Base-by-base conservation (phyloP, 1,140 invertebrate genomes). In the Camponotus floridanus region DNA sequence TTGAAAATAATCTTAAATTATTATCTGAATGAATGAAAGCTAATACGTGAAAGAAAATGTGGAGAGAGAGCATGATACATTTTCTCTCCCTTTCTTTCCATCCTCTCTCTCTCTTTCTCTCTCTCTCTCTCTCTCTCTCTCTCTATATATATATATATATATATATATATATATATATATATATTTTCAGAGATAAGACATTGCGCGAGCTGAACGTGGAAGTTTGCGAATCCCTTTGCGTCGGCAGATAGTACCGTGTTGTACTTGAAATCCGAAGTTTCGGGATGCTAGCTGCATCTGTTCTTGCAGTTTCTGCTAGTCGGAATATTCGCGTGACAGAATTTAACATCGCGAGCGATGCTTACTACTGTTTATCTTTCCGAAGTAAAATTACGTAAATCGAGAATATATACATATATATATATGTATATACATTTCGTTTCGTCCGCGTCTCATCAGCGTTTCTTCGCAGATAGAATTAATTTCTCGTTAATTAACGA, bases 211-310 rank as follows among this genome's bases (percentile, higher is more conserved):
- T 78, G n/a, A 78, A 78, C 36, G 73, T 39, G 39, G 59, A 85
- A 85, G 81, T 85, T 85, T 18, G 61, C 81, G 73, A 85, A 85
- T 85, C 81, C 81, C 62, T 76, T 85, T 85, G 81, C 81, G 73
- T 85, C 81, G 62, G 68, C 73, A 42, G 73, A 78, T 76, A 78
- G 42, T 76, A 85, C 59, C 45, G 15, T 85, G 81, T 67, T 78
- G 59, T 85, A 78, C 73, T 78, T 85, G 71, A 85, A 85, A 85
- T 78, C 73, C 81, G 42, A 85, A 78, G 81, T 85, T 85, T 78
- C 48, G 71, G 15, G 71, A 76, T 85, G 73, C 81, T 78, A 59
- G 73, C 61, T 85, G 81, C 73, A 84, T 84, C 81, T 84, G 81
- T 76, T 85, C 48, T 21, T 51, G 36, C 79, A 83, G 67, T 83